Percentiles rank a stretch among this genome's conserved stretches.
These are phyloP conservation scores for Actinia equina DNA, from an alignment of 64 coral and sea anemone genomes.

Conservation along the genomic window DNA sequence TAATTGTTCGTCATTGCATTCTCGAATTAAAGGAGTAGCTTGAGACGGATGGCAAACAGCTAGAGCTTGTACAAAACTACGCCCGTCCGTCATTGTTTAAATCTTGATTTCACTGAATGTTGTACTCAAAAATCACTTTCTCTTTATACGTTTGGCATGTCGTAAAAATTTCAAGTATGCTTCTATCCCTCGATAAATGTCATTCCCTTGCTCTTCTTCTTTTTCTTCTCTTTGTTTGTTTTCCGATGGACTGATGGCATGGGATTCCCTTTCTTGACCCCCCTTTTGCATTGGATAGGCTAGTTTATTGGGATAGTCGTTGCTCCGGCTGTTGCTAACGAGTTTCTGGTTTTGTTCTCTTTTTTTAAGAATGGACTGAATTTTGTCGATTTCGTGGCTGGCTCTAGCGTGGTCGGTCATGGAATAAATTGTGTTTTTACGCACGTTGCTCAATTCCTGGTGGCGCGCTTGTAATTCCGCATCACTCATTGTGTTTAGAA, in stretches of 20 bases:
- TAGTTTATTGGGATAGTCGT: neutral
- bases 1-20: conserved; percentile 3
- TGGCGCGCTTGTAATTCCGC: neutral
- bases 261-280: neutral
- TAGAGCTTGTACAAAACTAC: conserved; percentile 1
- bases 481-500: neutral
- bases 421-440: neutral
- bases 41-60: neutral
- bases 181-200: neutral
- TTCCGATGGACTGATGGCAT: neutral
- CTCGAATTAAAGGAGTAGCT: conserved; percentile 6
- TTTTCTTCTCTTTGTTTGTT: neutral
- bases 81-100: neutral
- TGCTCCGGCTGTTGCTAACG: neutral
- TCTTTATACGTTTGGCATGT: neutral
- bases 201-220: neutral
- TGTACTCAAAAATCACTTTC: neutral
- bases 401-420: neutral
- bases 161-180: conserved; percentile 3
- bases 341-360: neutral
- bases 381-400: neutral
- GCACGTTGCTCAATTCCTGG: neutral
- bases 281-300: neutral
- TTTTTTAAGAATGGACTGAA: neutral
- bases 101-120: neutral